Evolutionary conservation across 2,113 vertebrate species (phyloP), one percentile per base, ranked within the genome.

Genomic region (Noturus placidus): DNA sequence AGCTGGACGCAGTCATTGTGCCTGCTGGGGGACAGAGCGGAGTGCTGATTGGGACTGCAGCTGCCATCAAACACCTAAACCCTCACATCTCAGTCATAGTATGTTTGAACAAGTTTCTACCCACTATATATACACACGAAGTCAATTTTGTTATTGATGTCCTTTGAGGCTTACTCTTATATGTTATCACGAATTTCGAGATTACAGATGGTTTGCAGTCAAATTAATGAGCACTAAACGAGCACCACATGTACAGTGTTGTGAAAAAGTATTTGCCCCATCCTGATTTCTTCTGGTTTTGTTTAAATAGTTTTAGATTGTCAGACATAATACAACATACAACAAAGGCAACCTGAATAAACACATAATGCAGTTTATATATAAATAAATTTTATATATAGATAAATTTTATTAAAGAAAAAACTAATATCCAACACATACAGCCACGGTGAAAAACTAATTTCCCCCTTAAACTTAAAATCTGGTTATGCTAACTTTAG

Each of bases 21-120:
- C 97, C 97, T 35, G 96, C 96, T 27, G 96, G 95, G 35, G 96
- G 96, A 59, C 95, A 96, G 90, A 96, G 96, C 25, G 96, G 96
- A 17, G 92, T 97, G 27, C 93, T 98, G 92, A 96, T 95, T 19
- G 96, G 95, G 7, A 95, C 96, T 0, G 97, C 97, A 59, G 96
- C 95, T 56, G 96, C 96, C 42, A 95, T 98, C 91, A 98, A 98
- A 92, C 96, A 98, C 92, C 95, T 98, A 86, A 96, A 97, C 92
- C 92, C 96, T 25, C 90, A 72, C 4, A 93, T 96, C 90, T 92
- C 94, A 76, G 92, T 98, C 76, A 96, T 98, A 92, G 97, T 98
- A 94, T 96, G 97, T 94, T 30, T 27, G 9, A 86, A 22, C 67
- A 42, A 70, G 5, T 5, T 46, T 50, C 30, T 35, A n/a, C 56